Conservation (phyloP, 2,113 vertebrate species). For the Phyllostomus hastatus region DNA sequence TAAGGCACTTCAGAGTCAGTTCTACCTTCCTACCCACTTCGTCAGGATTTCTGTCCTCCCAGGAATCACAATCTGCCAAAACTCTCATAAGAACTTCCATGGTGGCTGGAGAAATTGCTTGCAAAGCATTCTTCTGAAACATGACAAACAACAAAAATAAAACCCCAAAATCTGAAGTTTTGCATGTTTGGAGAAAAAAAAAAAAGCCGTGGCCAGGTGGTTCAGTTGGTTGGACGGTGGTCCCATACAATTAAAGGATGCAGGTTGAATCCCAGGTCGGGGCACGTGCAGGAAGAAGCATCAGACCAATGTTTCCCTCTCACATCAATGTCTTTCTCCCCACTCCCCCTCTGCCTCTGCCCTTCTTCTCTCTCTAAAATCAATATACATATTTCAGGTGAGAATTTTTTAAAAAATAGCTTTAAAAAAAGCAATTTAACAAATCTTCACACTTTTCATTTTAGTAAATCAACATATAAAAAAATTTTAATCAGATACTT, state of each 20-base stretch:
- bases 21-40: conserved; percentile 90
- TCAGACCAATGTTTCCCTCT: background rate
- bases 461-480: conserved; percentile 25
- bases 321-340: background rate
- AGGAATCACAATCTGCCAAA: conserved; percentile 90
- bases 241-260: background rate
- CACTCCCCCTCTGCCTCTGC: too few relatives aligned
- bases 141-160: background rate
- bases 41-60: conserved; percentile 87
- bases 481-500: background rate
- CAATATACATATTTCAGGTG: background rate
- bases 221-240: too few relatives aligned
- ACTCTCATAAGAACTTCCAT: conserved; percentile 97
- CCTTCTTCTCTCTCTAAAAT: background rate
- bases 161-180: background rate
- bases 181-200: background rate
- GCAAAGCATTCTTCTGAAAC: conserved; percentile 92
- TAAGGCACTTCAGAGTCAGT: conserved; percentile 93
- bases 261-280: background rate
- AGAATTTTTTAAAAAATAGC: background rate
- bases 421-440: background rate
- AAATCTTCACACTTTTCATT: background rate
- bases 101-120: conserved; percentile 97
- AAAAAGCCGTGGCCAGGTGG: too few relatives aligned
- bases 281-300: background rate